These are phyloP conservation scores for Mohoua ochrocephala DNA, from an alignment of 2,113 vertebrate genomes.

Conservation along the genomic window DNA sequence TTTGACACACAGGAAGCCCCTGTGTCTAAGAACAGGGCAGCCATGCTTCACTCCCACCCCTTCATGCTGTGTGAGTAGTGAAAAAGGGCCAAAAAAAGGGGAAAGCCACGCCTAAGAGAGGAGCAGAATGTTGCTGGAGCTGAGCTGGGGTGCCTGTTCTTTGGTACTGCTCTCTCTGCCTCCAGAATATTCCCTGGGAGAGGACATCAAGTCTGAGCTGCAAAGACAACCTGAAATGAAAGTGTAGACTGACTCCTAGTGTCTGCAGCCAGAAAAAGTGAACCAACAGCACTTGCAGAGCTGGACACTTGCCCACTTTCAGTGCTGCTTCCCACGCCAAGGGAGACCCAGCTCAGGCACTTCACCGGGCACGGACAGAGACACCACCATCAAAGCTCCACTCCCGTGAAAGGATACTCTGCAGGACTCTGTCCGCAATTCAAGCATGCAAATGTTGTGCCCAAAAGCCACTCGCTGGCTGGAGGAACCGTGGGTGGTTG, in stretches of 20 bases:
- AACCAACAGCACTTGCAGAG: not conserved
- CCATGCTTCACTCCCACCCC: not conserved
- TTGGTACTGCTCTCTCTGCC: not conserved
- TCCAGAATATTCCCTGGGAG: not conserved
- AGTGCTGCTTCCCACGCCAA: not conserved
- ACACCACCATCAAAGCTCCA: not conserved
- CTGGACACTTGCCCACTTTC: not conserved
- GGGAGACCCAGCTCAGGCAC: not conserved
- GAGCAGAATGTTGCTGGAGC: not conserved
- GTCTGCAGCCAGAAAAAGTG: not conserved
- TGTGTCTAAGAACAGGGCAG: not conserved
- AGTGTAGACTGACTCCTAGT: not conserved
- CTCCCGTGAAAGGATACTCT: not conserved
- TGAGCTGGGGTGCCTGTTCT: not conserved
- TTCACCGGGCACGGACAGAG: accelerated
- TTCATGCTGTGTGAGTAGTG: accelerated
- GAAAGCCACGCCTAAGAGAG: accelerated
- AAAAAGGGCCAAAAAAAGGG: not conserved
- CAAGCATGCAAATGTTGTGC: not conserved
- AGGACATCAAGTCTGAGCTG: not conserved
- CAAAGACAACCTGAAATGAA: not conserved
- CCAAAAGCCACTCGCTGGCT: not conserved
- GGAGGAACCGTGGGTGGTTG: not conserved
- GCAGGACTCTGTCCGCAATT: not conserved
- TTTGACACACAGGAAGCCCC: not conserved